These are phyloP conservation scores for Luehdorfia chinensis DNA, from an alignment of 1,140 invertebrate genomes.

Conservation along the genomic window DNA sequence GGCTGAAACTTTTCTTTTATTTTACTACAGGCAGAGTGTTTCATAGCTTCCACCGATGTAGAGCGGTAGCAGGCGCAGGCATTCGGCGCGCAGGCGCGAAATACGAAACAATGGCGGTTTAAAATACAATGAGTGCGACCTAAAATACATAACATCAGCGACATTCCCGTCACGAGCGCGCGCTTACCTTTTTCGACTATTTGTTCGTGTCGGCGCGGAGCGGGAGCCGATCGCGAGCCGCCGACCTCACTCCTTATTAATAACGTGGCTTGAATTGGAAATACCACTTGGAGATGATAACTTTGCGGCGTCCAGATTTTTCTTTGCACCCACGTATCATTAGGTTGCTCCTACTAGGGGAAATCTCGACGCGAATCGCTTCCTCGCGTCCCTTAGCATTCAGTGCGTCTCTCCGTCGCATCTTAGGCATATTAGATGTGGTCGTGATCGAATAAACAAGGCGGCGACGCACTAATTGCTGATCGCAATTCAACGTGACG, in stretches of 20 bases:
- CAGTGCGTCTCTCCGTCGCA: slow-evolving; percentile 22
- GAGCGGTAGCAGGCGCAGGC: slow-evolving; percentile 25
- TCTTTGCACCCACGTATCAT: slow-evolving; percentile 26
- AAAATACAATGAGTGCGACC: slow-evolving; percentile 70
- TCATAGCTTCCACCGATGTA: slow-evolving; percentile 13
- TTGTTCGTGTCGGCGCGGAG: slow-evolving; percentile 48
- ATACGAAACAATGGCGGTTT: slow-evolving; percentile 69
- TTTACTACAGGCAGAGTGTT: too few relatives aligned
- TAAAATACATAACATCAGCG: slow-evolving; percentile 62
- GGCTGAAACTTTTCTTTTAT: too few relatives aligned
- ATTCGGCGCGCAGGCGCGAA: slow-evolving; percentile 59
- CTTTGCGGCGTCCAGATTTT: slow-evolving; percentile 20
- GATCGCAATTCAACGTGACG: slow-evolving; percentile 39
- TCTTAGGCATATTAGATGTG: slow-evolving; percentile 40
- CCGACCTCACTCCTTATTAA: slow-evolving; percentile 58
- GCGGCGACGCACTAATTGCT: slow-evolving; percentile 47
- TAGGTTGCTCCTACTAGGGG: slow-evolving; percentile 26
- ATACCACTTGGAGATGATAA: slow-evolving; percentile 28
- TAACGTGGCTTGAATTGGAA: slow-evolving; percentile 61
- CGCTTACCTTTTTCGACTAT: slow-evolving; percentile 68
- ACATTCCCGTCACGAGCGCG: slow-evolving; percentile 66
- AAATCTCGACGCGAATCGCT: slow-evolving; percentile 1
- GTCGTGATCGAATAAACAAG: slow-evolving; percentile 53
- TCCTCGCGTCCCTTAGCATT: slow-evolving; percentile 35
- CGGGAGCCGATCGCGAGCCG: slow-evolving; percentile 45